Conservation (phyloP, 64 coral and sea anemone genomes). For the Pocillopora damicornis region DNA sequence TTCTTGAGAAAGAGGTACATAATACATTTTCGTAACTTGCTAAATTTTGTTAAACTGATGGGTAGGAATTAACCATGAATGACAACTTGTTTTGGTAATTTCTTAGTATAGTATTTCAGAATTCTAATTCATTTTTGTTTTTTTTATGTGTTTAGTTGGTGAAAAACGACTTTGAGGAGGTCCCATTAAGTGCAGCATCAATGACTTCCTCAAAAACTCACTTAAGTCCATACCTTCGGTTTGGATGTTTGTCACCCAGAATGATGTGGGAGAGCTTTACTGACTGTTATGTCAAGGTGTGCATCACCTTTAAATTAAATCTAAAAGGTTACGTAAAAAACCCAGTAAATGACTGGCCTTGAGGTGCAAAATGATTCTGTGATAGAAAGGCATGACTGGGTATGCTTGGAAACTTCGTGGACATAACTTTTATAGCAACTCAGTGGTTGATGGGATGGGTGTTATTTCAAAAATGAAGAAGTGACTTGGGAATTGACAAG, state of each 20-base stretch:
- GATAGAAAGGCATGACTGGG: no score
- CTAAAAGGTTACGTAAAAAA: background rate
- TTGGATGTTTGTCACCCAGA: constrained; percentile 57
- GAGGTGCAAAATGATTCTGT: no score
- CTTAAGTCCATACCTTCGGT: constrained; percentile 56
- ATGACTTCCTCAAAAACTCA: constrained; percentile 17
- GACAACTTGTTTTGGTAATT: background rate
- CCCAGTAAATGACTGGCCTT: no score
- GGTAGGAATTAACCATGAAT: no score
- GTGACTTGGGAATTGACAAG: no score
- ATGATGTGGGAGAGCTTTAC: constrained; percentile 21
- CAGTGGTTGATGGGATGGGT: no score
- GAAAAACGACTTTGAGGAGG: constrained; percentile 35
- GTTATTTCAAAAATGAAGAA: no score
- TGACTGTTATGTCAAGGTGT: constrained; percentile 35
- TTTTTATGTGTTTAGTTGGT: constrained; percentile 11
- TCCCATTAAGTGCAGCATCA: constrained; percentile 6
- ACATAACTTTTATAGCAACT: no score
- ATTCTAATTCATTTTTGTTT: constrained; percentile 21
- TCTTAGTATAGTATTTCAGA: constrained; percentile 52
- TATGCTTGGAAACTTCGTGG: no score
- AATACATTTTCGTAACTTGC: background rate
- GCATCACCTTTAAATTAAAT: background rate
- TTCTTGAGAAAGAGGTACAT: constrained; percentile 26
- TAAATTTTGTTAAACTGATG: no score